phyloP scores from a whole-genome alignment of 2,888 invertebrate genomes.

The Strigamia crassipes region DNA sequence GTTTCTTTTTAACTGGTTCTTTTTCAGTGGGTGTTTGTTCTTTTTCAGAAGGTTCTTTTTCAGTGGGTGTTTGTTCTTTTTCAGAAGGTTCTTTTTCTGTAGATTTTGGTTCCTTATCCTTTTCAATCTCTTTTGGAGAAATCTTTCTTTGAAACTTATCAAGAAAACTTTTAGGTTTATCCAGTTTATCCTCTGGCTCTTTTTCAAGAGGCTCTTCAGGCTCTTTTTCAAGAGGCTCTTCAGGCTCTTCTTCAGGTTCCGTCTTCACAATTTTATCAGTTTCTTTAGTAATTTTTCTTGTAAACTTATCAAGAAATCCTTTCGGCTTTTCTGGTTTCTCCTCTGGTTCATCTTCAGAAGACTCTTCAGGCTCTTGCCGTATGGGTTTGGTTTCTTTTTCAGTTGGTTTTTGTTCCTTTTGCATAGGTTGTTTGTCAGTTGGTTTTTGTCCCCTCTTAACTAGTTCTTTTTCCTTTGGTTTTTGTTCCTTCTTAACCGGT shows the following conservation, averaged over 20 bases:
- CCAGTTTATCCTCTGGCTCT: too few relatives aligned
- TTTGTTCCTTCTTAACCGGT: neutral
- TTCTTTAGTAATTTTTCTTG: neutral
- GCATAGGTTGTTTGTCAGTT: too few relatives aligned
- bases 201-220: too few relatives aligned
- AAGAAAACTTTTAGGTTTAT: neutral
- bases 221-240: neutral
- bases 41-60: neutral
- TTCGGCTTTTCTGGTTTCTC: neutral
- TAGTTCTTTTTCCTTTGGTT: neutral
- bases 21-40: neutral
- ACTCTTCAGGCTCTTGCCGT: neutral
- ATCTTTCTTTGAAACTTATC: neutral
- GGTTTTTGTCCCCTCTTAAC: neutral
- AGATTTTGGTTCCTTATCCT: too few relatives aligned
- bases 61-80: neutral
- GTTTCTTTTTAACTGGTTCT: neutral
- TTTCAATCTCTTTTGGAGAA: too few relatives aligned
- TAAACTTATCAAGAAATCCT: neutral
- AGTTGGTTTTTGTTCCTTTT: neutral
- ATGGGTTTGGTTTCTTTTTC: neutral
- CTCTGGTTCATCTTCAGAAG: neutral
- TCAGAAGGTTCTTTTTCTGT: too few relatives aligned
- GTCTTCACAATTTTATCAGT: too few relatives aligned
- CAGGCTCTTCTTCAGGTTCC: too few relatives aligned